Base-by-base conservation (phyloP, 2,113 vertebrate genomes). In the Brachypodius melanocephalos region DNA sequence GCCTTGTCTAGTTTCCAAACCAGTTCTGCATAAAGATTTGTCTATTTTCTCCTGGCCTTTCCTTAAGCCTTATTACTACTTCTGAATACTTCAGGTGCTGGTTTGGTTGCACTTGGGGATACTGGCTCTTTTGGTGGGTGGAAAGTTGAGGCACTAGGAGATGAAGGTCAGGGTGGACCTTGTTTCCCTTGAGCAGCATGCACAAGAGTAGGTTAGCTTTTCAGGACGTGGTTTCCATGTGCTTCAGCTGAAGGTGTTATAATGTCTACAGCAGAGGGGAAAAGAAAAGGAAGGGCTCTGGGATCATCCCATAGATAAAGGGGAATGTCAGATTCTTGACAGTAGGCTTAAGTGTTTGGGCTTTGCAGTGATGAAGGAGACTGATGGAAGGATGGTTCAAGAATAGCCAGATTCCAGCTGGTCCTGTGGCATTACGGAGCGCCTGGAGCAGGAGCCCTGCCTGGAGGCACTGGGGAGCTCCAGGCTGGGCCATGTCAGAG, bases 391-490 rank as follows among this genome's bases (percentile, higher is more conserved):
- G n/a, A 8, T 40, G 14, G 29, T 36, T 36, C 6, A 57, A 45
- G 38, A 29, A 10, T 1, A 92, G 18, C n/a, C 26, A 65, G 42
- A 25, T 8, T 58, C 36, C 52, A 49, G 42, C 20, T 14, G n/a
- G 31, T n/a, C 25, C 38, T 14, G 38, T 14, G 1, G 1, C 1
- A 0, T 34, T 40, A 11, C 0, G 15, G 52, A 10, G 21, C 2
- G 0, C 22, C 32, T 48, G 34, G 18, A 63, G 8, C 15, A 57
- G 59, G 48, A 87, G 43, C n/a, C 75, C 57, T 65, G 25, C 52
- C 3, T 1, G 32, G 34, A 8, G 8, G 22, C 26, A 5, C 34
- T 9, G 31, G 26, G 34, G 55, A 84, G 38, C 9, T 6, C 63
- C 58, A n/a, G 72, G 28, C 34, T 95, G 46, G 31, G 11, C 21